Base-by-base conservation (phyloP, 2,797 vertebrate species). In the Thaleichthys pacificus region DNA sequence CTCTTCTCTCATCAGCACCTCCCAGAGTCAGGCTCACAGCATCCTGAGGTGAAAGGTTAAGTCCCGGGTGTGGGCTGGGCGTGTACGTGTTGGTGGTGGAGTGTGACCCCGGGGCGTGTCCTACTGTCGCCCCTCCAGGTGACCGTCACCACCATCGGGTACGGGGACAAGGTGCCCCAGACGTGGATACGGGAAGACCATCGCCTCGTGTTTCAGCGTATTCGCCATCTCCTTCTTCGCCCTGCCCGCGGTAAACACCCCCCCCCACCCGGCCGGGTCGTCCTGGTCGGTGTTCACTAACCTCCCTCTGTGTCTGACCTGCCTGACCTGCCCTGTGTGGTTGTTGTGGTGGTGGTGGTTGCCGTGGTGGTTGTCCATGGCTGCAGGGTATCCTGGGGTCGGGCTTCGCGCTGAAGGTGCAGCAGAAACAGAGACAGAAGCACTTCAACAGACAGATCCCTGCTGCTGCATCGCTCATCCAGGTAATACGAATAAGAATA, bases 391-490 rank as follows among this genome's bases (percentile, higher is more conserved):
- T 99, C 80, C 93, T 99, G 24, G 97, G 98, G 77, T 99, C 97
- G 1, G 98, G 98, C 7, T 99, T 99, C 84, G 98, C 98, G 71
- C 89, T 99, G 57, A 99, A 99, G 88, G 98, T 99, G 28, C 98
- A 99, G 82, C 98, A 99, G 91, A 99, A 99, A 84, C 97, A 99
- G 88, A 91, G 98, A 77, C 98, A 99, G 92, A 99, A 99, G 61
- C 98, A 99, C 81, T 99, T 99, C 90, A 99, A 99, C 86, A 93
- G 97, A 76, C 98, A 99, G 88, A 99, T 99, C 82, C 98, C 98
- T 0, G 98, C 98, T 0, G 97, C 98, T 2, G 97, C 97, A 24
- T 24, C 22, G 22, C 22, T 24, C 22, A 24, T 24, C 22, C 22
- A 24, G 22, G 22, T 24, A 24, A 24, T 24, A 24, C 22, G 0